A percentile compares a stretch with the other conserved stretches of the same genome.
Conservation (phyloP, 2,888 invertebrate species). For the Anorthoa munda region DNA sequence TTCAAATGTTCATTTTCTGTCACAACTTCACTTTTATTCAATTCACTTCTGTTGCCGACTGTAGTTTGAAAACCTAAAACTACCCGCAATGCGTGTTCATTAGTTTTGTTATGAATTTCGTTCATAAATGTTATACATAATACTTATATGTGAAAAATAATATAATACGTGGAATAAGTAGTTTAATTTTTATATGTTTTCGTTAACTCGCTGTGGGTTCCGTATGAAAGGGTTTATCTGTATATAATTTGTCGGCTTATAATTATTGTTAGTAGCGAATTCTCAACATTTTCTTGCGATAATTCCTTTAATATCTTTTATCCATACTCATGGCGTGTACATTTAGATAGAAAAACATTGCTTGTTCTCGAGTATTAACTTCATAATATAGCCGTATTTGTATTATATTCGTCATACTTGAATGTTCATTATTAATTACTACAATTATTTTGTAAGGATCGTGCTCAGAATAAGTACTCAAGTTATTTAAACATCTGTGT, state of each 20-base stretch:
- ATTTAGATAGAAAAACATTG: constrained; percentile 55
- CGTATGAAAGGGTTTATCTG: constrained; percentile 57
- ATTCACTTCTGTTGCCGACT: constrained; percentile 30
- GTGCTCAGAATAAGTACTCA: constrained; percentile 42
- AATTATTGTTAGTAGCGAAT: constrained; percentile 41
- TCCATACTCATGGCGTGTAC: constrained; percentile 42
- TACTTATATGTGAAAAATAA: constrained; percentile 40
- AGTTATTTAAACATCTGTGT: constrained; percentile 20
- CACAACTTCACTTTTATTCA: constrained; percentile 2
- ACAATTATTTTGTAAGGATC: constrained; percentile 45
- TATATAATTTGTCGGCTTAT: constrained; percentile 61
- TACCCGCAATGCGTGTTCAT: constrained; percentile 16
- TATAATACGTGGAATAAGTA: constrained; percentile 56
- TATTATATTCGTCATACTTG: constrained; percentile 42
- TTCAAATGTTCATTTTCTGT: background rate
- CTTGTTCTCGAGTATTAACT: constrained; percentile 50
- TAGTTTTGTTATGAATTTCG: constrained; percentile 50
- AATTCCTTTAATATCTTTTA: constrained; percentile 38
- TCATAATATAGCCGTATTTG: constrained; percentile 43
- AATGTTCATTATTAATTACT: constrained; percentile 46
- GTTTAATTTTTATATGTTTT: constrained; percentile 58
- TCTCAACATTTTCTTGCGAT: constrained; percentile 37
- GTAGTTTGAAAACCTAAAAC: constrained; percentile 21
- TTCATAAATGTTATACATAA: constrained; percentile 48
- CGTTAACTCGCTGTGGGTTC: constrained; percentile 44